Evolutionary conservation across 2,113 vertebrate genomes (phyloP), one percentile per base, ranked within the genome.

Genomic region (Euleptes europaea): DNA sequence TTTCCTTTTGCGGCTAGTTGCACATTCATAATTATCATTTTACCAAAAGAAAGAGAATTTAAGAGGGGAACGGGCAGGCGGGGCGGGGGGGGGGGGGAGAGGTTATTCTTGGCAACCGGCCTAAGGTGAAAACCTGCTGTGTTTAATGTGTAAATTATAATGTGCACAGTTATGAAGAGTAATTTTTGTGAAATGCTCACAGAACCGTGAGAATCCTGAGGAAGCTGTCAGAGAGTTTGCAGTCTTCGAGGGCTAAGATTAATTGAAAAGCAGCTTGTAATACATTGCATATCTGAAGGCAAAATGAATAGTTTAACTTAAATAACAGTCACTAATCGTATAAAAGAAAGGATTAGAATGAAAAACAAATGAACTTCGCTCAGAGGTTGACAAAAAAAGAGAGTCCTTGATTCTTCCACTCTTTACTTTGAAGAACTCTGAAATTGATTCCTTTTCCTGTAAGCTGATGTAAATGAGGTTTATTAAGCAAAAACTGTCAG

Each of bases 131-230:
- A 94, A 89, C 83, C 88, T 93, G 86, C 89, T 91, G 93, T 7
- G 91, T 87, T 94, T 95, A 95, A 96, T 94, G 90, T 81, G 85
- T 92, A 96, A 96, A 96, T 96, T 95, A 94, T 92, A 95, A 95
- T 1, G 84, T 95, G 85, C 90, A 85, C 86, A 40, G 85, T 94
- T 91, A 89, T 88, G 90, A 94, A 94, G 88, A 91, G 74, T 71
- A 86, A 80, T 88, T 95, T 89, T 93, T 85, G 80, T 91, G 89
- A 93, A 94, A 91, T 89, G 83, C 77, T 95, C 75, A 49, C 86
- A 83, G 91, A 91, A 94, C 92, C 35, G 23, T 82, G 90, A 86
- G 86, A 92, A 88, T 92, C 91, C 90, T n/a, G 90, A 93, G 83
- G 89, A 94, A 92, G 86, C 87, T 94, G 90, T 95, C 92, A 93